Evolutionary conservation across 2,888 invertebrate genomes (phyloP), one percentile per base, ranked within the genome.

Genomic region (Micropterix aruncella): DNA sequence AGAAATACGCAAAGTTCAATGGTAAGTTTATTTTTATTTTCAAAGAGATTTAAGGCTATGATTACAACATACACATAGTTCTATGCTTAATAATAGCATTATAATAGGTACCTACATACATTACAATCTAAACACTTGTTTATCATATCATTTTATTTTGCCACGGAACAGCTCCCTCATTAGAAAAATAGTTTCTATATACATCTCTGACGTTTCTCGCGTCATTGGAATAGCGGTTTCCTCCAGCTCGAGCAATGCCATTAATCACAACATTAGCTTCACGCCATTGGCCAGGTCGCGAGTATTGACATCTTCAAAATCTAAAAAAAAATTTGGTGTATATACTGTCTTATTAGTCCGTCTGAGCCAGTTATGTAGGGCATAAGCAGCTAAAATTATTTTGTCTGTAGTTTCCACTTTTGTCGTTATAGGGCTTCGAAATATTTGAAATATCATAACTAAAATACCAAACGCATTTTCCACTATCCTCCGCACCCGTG

Each of bases 381-480:
- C 40, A 43, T 40, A 46, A 5, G 42, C 15, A 17, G 46, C 43
- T 36, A 37, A 15, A 2, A 46, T 19, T 15, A 46, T 43, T 17
- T 19, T 18, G 18, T 46, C 42, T 14, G 40, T 41, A 3, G 15
- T 43, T 4, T 39, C n/a, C 18, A 37, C 17, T 15, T 40, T 18
- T 14, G 40, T 18, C 9, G 15, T 19, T 16, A 43, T 43, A 17
- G 39, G 27, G 27, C 16, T 16, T 9, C 37, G 38, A 44, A 46
- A 44, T 9, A 46, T 36, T 27, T 44, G 17, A 15, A 40, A 46
- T 39, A 39, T 39, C 15, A 38, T 38, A 9, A 16, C 44, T 38
- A 44, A 41, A 37, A 46, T 44, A 12, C 46, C 46, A 44, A 46
- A 46, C 14, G 46, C 46, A 44, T 46, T 46, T 16, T 44, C 46